Conservation (phyloP, 23 tunicate genomes). For the Halocynthia roretzi region DNA sequence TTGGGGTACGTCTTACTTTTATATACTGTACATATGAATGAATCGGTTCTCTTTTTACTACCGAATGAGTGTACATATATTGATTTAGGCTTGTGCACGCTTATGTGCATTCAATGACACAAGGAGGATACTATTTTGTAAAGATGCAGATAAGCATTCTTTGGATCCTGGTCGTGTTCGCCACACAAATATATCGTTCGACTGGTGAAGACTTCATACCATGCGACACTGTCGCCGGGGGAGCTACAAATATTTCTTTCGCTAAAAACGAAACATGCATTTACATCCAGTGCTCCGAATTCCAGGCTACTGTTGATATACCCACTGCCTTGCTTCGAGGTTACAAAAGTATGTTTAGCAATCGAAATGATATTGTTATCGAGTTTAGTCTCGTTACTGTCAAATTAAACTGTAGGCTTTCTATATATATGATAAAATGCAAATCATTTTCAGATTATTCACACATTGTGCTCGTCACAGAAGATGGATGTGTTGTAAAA, state of each 20-base stretch:
- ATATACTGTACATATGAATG: too few relatives aligned
- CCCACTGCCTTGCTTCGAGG: not conserved
- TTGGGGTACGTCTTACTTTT: too few relatives aligned
- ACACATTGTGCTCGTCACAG: slow-evolving; percentile 1
- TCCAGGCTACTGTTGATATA: not conserved
- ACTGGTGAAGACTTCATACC: not conserved
- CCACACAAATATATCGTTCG: too few relatives aligned
- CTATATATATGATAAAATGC: not conserved
- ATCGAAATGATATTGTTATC: not conserved
- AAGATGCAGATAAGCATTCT: too few relatives aligned
- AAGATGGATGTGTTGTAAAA: not conserved
- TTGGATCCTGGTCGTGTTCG: too few relatives aligned
- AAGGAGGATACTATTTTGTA: too few relatives aligned
- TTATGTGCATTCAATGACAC: too few relatives aligned
- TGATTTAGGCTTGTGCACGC: too few relatives aligned
- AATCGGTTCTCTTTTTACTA: too few relatives aligned
- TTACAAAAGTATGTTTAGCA: not conserved
- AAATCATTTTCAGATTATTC: not conserved
- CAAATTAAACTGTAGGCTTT: not conserved
- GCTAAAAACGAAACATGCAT: not conserved
- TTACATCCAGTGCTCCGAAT: not conserved
- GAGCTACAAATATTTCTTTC: not conserved
- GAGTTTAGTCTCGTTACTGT: not conserved
- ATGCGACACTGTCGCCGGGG: not conserved
- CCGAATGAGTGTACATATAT: too few relatives aligned